phyloP scores from a whole-genome alignment of 2,113 vertebrate genomes.

The Marmota monax region DNA sequence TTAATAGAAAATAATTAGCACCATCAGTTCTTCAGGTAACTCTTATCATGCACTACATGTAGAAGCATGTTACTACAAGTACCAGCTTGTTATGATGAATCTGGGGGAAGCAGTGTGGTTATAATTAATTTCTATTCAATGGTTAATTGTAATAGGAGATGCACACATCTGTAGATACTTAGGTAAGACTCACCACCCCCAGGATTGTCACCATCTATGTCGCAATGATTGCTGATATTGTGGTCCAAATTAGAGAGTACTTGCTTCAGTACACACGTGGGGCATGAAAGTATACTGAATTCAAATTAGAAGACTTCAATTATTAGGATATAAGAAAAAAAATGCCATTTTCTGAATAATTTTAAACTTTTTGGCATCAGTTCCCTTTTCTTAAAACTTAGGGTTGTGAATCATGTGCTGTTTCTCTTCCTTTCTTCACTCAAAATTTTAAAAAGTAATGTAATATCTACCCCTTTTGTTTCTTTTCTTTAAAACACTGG shows the following conservation, averaged over 20 bases:
- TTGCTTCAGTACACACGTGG: neutral
- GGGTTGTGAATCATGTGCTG: neutral
- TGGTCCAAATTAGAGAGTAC: slow-evolving; percentile 42
- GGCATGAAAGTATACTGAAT: neutral
- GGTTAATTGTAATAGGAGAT: slow-evolving; percentile 52
- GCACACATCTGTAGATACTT: slow-evolving; percentile 73
- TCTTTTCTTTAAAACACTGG: neutral
- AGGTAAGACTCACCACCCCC: slow-evolving; percentile 52
- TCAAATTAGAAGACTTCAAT: neutral
- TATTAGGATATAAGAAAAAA: neutral
- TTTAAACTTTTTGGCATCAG: neutral
- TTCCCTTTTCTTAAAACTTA: neutral
- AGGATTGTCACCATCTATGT: slow-evolving; percentile 63
- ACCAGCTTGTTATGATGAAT: slow-evolving; percentile 65
- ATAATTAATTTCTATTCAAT: slow-evolving; percentile 77
- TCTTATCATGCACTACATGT: slow-evolving; percentile 1
- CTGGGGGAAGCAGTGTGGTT: slow-evolving; percentile 67
- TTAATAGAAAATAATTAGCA: slow-evolving; percentile 57
- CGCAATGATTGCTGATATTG: slow-evolving; percentile 54
- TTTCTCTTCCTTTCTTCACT: neutral
- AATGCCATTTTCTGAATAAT: neutral
- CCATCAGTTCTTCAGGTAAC: neutral
- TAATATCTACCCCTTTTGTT: neutral
- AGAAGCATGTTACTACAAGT: neutral
- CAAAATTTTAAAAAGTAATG: neutral